Base-by-base conservation (phyloP, 1,140 invertebrate species). In the Battus philenor region DNA sequence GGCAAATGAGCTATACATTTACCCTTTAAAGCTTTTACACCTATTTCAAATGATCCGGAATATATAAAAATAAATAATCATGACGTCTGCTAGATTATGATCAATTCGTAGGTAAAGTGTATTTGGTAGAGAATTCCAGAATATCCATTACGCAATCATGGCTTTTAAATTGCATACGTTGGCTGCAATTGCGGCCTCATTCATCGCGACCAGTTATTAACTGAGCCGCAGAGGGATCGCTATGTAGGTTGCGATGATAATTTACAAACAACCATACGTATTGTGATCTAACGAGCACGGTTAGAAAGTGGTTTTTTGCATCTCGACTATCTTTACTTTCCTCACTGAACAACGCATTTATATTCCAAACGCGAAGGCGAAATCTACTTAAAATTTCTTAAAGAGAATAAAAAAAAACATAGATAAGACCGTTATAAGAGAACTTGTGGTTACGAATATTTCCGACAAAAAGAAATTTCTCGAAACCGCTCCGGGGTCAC, bases 351-450 rank as follows among this genome's bases (percentile, higher is more conserved):
- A 34, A 18, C 10, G 9, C 9, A 18, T 36, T 22, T 36, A 18
- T 36, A 36, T 36, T 22, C 33, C 11, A 36, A 36, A 36, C 9
- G 17, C n/a, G 8, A 33, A 15, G 6, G 11, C 26, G 26, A 33
- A 34, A 20, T 12, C 32, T 33, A 10, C 16, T 34, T 36, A 8
- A 36, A 22, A 12, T 20, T 20, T 33, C 1, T 32, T 17, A 9
- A 33, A n/a, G 3, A 17, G 29, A 32, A 32, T 32, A 3, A 16
- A 0, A 16, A 6, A 29, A 9, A 2, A 29, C 4, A 16, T 5
- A 13, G 30, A 16, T 31, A 31, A 31, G 12, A 31, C 6, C 0
- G 12, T 7, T n/a, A 7, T 1, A 31, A 15, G 2, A 31, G 12
- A 31, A 6, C 6, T 31, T n/a, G 5, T 1, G 13, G 12, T 17